phyloP scores from a whole-genome alignment of 2,797 vertebrate species.

The Decapterus maruadsi region DNA sequence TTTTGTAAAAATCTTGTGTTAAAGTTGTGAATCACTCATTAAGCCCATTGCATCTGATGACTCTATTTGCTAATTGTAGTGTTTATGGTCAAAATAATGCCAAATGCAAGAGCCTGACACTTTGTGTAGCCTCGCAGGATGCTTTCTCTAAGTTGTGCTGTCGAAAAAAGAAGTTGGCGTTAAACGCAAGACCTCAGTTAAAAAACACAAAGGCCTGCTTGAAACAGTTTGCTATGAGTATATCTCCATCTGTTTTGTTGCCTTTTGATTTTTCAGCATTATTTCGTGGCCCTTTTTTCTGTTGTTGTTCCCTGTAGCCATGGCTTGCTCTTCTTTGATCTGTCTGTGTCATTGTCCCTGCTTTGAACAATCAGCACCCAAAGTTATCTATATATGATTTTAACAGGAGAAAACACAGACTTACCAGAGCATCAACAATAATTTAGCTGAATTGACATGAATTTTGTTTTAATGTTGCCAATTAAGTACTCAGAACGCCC shows the following conservation, averaged over 20 bases:
- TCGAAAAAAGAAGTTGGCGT: conserved; percentile 3
- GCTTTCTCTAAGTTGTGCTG: neutral
- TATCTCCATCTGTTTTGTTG: conserved; percentile 44
- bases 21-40: neutral
- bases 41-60: neutral
- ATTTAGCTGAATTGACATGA: neutral
- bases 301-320: conserved; percentile 43
- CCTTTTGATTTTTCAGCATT: conserved; percentile 54
- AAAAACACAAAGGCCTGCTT: conserved; percentile 1
- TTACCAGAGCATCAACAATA: neutral
- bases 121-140: neutral
- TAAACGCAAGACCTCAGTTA: neutral
- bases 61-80: conserved; percentile 4
- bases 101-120: neutral
- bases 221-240: conserved; percentile 12
- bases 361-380: conserved; percentile 39
- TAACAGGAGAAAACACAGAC: conserved; percentile 9
- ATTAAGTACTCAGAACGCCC: conserved; percentile 8
- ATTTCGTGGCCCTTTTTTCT: conserved; percentile 39
- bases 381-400: neutral
- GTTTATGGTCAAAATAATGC: neutral
- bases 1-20: neutral
- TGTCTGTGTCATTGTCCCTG: conserved; percentile 55
- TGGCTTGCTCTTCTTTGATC: conserved; percentile 53
- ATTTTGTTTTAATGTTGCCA: conserved; percentile 1